Evolutionary conservation across 1,140 invertebrate species (phyloP).

Genomic region (Grapholita molesta): DNA sequence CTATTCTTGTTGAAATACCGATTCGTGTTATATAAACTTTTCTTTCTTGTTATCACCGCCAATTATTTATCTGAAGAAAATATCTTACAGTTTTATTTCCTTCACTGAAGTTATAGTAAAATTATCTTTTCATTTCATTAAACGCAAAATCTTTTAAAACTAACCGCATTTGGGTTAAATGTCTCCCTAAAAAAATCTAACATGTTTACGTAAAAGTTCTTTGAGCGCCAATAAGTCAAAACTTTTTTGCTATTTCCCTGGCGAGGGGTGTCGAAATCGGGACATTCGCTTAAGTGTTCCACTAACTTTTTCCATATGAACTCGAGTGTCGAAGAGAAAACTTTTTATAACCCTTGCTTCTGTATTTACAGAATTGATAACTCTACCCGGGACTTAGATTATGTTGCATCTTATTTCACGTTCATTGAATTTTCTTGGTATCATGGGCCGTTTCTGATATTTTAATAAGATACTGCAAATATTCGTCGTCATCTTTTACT

Average conservation of each 20-base stretch:
- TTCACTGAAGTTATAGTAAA: not conserved
- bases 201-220: conserved; percentile 46
- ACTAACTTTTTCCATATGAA: conserved; percentile 61
- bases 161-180: conserved; percentile 36
- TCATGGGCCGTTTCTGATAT: not conserved
- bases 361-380: conserved; percentile 41
- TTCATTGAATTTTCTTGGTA: not conserved
- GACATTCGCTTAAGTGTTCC: conserved; percentile 57
- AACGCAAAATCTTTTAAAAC: conserved; percentile 28
- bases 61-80: not conserved
- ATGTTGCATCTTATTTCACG: not conserved
- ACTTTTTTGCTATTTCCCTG: conserved; percentile 51
- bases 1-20: too few species aligned
- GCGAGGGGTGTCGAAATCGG: conserved; percentile 49
- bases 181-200: conserved; percentile 48
- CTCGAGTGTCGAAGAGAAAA: conserved; percentile 44
- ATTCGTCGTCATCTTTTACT: conserved; percentile 23
- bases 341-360: conserved; percentile 49
- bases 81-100: not conserved
- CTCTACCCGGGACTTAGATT: not conserved
- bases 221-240: conserved; percentile 51
- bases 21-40: too few species aligned
- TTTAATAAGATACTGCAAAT: conserved; percentile 20
- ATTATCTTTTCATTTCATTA: not conserved
- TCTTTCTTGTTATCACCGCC: not conserved